These are phyloP conservation scores for Salvelinus alpinus DNA, from an alignment of 2,113 vertebrate genomes.

Conservation along the genomic window DNA sequence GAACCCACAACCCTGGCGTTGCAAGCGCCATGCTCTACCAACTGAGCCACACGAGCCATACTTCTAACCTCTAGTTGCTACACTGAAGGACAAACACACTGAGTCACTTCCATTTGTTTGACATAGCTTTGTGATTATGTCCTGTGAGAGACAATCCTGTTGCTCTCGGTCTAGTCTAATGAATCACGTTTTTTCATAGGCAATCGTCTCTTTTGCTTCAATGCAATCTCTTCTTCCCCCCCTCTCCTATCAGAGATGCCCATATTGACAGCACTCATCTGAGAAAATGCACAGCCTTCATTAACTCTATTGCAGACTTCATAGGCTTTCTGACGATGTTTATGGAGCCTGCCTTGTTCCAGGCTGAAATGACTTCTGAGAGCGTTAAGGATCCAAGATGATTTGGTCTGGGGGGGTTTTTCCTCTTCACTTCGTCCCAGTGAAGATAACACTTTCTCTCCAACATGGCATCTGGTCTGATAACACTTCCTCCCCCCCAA, in stretches of 20 bases:
- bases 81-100: no score
- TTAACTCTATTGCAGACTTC: constrained; percentile 24
- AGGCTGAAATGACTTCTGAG: constrained; percentile 35
- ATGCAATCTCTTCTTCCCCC: constrained; percentile 17
- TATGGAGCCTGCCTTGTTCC: constrained; percentile 30
- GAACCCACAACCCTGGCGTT: no score
- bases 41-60: no score
- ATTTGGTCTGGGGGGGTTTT: constrained; percentile 10
- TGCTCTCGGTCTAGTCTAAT: no score
- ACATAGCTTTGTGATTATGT: no score
- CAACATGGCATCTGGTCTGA: background rate
- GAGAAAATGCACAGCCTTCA: constrained; percentile 13
- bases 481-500: background rate
- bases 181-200: constrained; percentile 6
- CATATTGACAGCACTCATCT: constrained; percentile 34
- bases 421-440: background rate
- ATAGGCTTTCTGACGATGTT: constrained; percentile 28
- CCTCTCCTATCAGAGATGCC: constrained; percentile 19
- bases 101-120: no score
- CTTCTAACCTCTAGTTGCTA: no score
- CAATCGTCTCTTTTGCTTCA: constrained; percentile 1
- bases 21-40: no score
- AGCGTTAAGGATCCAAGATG: constrained; percentile 36
- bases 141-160: no score
- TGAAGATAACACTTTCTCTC: background rate